These are phyloP conservation scores for Acanthis flammea DNA, from an alignment of 2,797 vertebrate species.

Conservation along the genomic window DNA sequence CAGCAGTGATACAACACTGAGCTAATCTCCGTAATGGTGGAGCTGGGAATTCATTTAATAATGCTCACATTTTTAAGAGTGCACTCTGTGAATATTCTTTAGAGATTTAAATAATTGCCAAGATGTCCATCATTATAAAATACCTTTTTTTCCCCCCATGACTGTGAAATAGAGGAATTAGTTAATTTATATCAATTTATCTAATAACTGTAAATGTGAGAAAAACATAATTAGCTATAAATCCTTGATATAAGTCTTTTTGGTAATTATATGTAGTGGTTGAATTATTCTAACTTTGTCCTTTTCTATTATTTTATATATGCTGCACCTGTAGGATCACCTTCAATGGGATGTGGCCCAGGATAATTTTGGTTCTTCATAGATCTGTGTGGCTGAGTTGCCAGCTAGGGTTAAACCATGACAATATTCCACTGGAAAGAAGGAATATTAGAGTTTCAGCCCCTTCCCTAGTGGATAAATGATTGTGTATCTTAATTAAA, in stretches of 20 bases:
- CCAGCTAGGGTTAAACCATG: background rate
- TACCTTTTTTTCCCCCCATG: accelerated
- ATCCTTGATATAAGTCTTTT: background rate
- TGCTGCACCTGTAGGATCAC: background rate
- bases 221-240: background rate
- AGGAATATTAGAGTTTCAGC: background rate
- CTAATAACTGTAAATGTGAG: background rate
- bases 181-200: background rate
- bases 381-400: background rate
- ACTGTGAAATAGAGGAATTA: background rate
- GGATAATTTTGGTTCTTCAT: background rate
- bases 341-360: background rate
- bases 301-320: background rate
- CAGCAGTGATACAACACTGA: background rate
- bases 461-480: background rate
- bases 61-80: background rate
- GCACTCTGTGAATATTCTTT: background rate
- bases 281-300: background rate
- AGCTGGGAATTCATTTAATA: background rate
- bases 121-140: background rate
- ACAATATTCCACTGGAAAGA: background rate
- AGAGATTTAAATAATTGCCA: background rate
- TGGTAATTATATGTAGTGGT: background rate
- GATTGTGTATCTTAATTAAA: background rate
- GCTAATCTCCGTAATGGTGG: background rate